These are phyloP conservation scores for Alligator sinensis DNA, from an alignment of 2,113 vertebrate species.

Conservation along the genomic window DNA sequence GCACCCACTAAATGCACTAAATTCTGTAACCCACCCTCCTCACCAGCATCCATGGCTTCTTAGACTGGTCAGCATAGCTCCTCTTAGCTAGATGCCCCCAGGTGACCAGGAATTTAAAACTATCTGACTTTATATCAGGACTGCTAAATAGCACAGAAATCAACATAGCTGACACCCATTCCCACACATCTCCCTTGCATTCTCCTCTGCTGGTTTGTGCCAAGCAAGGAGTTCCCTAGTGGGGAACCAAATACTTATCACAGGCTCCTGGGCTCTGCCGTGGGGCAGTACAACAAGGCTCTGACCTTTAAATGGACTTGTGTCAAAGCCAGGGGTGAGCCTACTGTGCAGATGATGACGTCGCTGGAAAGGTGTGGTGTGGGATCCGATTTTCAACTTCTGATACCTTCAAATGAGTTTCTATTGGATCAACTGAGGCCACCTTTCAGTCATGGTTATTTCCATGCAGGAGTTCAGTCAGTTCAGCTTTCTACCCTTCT, in stretches of 20 bases:
- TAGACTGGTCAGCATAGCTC: background rate
- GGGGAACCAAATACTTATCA: background rate
- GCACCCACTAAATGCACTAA: constrained; percentile 34
- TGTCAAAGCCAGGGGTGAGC: background rate
- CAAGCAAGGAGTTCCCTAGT: background rate
- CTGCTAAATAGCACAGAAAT: background rate
- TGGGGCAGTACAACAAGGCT: background rate
- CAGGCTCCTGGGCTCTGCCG: background rate
- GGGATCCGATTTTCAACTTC: background rate
- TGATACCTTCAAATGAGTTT: background rate
- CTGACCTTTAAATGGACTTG: background rate
- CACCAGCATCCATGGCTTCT: constrained; percentile 24
- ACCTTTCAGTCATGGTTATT: background rate
- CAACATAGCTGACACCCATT: background rate
- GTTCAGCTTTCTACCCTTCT: background rate
- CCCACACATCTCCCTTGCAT: background rate
- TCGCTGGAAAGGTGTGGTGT: background rate
- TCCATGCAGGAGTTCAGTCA: background rate
- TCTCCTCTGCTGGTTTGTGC: background rate
- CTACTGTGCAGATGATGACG: background rate
- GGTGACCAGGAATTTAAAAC: background rate
- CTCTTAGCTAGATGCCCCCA: background rate
- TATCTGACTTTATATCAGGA: background rate
- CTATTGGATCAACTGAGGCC: background rate
- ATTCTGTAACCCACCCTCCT: background rate